Percentiles rank a stretch among this genome's conserved stretches.
phyloP scores from a whole-genome alignment of 64 coral and sea anemone genomes.

The Dendrophyllia cribrosa region DNA sequence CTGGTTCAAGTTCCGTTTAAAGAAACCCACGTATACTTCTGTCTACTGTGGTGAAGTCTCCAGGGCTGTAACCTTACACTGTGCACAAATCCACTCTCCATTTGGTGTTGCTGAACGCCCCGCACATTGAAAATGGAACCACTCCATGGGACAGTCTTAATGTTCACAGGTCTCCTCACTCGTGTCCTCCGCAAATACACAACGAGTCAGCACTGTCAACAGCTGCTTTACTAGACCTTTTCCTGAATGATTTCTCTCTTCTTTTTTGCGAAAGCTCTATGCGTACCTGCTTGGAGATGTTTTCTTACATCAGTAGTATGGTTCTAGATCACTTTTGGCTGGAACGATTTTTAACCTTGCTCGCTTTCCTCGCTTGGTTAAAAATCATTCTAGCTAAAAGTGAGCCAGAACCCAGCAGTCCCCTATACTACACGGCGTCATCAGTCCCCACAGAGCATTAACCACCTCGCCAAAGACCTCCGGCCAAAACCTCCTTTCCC shows the following conservation, averaged over 20 bases:
- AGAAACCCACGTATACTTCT: too few relatives aligned
- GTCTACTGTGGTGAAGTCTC: too few relatives aligned
- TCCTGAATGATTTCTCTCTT: slow-evolving; percentile 3
- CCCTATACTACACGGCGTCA: too few relatives aligned
- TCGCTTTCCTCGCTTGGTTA: too few relatives aligned
- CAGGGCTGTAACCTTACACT: neutral
- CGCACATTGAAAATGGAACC: slow-evolving; percentile 17
- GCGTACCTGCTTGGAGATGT: slow-evolving; percentile 30
- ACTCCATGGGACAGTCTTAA: slow-evolving; percentile 30
- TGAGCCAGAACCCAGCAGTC: too few relatives aligned
- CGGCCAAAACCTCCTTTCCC: too few relatives aligned
- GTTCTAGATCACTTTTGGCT: too few relatives aligned
- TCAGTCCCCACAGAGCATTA: too few relatives aligned
- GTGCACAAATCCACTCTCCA: slow-evolving; percentile 44
- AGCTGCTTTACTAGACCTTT: neutral
- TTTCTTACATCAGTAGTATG: slow-evolving; percentile 59
- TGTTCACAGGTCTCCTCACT: slow-evolving; percentile 31
- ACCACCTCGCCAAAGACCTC: too few relatives aligned
- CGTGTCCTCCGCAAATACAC: slow-evolving; percentile 38
- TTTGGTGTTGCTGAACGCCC: slow-evolving; percentile 20
- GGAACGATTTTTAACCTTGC: too few relatives aligned
- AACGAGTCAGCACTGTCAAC: slow-evolving; percentile 18
- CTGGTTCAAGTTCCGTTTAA: too few relatives aligned
- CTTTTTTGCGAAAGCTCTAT: neutral
- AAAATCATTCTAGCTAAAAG: too few relatives aligned